A percentile compares a stretch with the other conserved stretches of the same genome.
phyloP scores from a whole-genome alignment of 2,113 vertebrate species.

The Sialia sialis region DNA sequence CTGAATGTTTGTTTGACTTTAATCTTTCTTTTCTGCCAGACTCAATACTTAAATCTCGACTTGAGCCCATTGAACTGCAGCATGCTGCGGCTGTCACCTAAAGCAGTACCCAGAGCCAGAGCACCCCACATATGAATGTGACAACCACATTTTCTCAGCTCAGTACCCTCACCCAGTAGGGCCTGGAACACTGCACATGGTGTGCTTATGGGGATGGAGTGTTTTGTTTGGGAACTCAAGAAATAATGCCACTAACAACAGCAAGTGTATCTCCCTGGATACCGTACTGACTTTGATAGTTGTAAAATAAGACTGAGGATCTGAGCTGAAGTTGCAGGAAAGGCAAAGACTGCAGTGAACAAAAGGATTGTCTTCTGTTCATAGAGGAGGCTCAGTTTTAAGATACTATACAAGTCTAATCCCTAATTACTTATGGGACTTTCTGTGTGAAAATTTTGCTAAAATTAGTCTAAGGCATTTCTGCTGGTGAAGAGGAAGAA shows the following conservation, averaged over 20 bases:
- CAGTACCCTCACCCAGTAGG: not conserved
- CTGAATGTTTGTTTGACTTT: not conserved
- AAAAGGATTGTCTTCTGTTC: not conserved
- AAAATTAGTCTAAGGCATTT: not conserved
- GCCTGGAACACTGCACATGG: not conserved
- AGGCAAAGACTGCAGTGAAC: not conserved
- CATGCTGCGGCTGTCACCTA: not conserved
- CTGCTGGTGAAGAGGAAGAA: not conserved
- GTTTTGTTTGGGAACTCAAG: not conserved
- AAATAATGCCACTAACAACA: not conserved
- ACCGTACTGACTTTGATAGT: not conserved
- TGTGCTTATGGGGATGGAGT: not conserved
- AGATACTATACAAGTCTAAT: not conserved
- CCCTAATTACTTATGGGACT: not conserved
- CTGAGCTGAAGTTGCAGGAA: not conserved
- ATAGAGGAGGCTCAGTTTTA: not conserved
- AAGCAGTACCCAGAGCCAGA: not conserved
- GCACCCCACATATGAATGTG: rapidly evolving
- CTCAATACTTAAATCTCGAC: not conserved
- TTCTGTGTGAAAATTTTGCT: not conserved
- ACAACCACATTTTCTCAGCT: not conserved
- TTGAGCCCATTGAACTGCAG: not conserved
- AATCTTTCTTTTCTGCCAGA: not conserved
- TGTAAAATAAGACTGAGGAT: not conserved
- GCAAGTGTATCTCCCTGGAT: not conserved